Evolutionary conservation across 1,140 invertebrate species (phyloP).

Genomic region (Tachypleus tridentatus): DNA sequence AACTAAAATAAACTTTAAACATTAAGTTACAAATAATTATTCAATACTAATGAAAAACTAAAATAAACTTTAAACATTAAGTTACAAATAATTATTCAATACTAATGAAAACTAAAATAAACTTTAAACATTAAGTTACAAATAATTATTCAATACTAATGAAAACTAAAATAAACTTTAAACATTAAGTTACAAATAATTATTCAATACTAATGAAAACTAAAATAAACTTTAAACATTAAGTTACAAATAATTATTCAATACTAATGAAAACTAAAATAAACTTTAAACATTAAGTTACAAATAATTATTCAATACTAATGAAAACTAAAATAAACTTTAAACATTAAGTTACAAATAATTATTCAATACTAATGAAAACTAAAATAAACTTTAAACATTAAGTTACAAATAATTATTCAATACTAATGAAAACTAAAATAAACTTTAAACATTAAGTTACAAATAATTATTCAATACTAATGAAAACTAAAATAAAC

Average conservation of each 20-base stretch:
- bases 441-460: not conserved
- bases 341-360: not conserved
- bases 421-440: not conserved
- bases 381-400: not conserved
- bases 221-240: not conserved
- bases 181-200: slow-evolving; percentile 1
- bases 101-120: no score
- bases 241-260: not conserved
- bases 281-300: not conserved
- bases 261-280: no score
- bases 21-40: slow-evolving; percentile 1
- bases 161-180: no score
- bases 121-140: not conserved
- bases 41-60: not conserved
- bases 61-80: not conserved
- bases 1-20: no score
- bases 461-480: not conserved
- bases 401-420: not conserved
- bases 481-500: no score
- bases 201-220: not conserved
- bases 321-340: no score
- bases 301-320: not conserved
- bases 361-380: not conserved
- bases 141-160: not conserved
- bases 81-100: not conserved